phyloP scores from a whole-genome alignment of 1,140 invertebrate genomes.

The Penaeus chinensis region DNA sequence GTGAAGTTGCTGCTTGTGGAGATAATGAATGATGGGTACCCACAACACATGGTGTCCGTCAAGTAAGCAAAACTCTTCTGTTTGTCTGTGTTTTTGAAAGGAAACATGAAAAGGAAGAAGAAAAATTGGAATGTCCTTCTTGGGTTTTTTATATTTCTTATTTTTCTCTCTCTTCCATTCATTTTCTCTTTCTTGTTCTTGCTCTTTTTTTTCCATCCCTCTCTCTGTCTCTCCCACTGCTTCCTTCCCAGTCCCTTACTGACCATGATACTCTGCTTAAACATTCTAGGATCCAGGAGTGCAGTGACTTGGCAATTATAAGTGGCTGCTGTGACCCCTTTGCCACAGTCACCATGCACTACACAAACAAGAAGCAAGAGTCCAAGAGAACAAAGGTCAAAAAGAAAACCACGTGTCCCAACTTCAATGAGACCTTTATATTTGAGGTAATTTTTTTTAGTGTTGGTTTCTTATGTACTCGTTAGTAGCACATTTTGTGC shows the following conservation, averaged over 20 bases:
- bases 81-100: no score
- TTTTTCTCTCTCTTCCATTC: no score
- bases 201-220: no score
- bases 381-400: conserved; percentile 86
- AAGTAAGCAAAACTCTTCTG: conserved; percentile 64
- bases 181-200: no score
- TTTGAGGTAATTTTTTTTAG: conserved; percentile 77
- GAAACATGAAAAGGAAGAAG: no score
- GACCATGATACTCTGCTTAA: no score
- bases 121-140: no score
- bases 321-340: conserved; percentile 92
- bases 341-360: conserved; percentile 82
- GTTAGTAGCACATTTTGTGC: no score
- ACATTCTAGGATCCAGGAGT: conserved; percentile 78
- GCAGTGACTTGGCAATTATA: conserved; percentile 87
- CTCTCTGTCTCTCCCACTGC: background rate
- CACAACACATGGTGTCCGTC: conserved; percentile 67
- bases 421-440: conserved; percentile 88
- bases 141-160: no score
- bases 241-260: conserved; percentile 57
- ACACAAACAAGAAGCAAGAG: conserved; percentile 83
- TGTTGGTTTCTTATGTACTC: background rate
- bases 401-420: conserved; percentile 89
- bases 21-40: conserved; percentile 65
- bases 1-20: conserved; percentile 66